Evolutionary conservation across 2,888 invertebrate species (phyloP).

Genomic region (Ennomos quercinarius): DNA sequence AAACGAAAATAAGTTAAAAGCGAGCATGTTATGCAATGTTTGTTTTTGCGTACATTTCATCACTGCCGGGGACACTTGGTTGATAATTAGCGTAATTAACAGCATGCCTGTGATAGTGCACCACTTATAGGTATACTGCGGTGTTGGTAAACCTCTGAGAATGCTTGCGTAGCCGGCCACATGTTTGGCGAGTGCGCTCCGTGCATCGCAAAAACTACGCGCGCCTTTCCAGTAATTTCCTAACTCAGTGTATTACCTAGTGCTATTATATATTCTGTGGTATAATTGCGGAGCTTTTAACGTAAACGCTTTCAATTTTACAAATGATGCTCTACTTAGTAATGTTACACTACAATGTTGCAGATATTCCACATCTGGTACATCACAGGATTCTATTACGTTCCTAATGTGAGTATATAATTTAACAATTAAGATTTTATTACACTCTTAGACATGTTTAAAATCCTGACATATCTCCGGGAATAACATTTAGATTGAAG

Average conservation of each 20-base stretch:
- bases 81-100: constrained; percentile 74
- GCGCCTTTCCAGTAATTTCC: constrained; percentile 65
- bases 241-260: constrained; percentile 59
- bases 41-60: constrained; percentile 74
- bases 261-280: too few relatives aligned
- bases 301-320: constrained; percentile 18
- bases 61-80: constrained; percentile 65
- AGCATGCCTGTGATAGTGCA: constrained; percentile 62
- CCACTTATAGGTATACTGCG: constrained; percentile 36
- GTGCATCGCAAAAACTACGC: constrained; percentile 63
- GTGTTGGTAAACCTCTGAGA: constrained; percentile 40
- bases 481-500: constrained; percentile 12
- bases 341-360: constrained; percentile 25
- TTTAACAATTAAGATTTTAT: constrained; percentile 13
- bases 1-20: constrained; percentile 40
- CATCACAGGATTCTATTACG: constrained; percentile 11
- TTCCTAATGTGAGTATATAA: not conserved
- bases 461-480: constrained; percentile 2
- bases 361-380: constrained; percentile 17
- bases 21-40: constrained; percentile 60
- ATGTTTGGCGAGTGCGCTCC: constrained; percentile 54
- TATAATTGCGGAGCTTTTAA: constrained; percentile 56
- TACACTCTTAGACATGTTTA: constrained; percentile 1
- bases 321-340: constrained; percentile 17
- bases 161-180: constrained; percentile 50